A percentile compares a stretch with the other conserved stretches of the same genome.
Conservation (phyloP, 2,888 invertebrate species). For the Nebria brevicollis region DNA sequence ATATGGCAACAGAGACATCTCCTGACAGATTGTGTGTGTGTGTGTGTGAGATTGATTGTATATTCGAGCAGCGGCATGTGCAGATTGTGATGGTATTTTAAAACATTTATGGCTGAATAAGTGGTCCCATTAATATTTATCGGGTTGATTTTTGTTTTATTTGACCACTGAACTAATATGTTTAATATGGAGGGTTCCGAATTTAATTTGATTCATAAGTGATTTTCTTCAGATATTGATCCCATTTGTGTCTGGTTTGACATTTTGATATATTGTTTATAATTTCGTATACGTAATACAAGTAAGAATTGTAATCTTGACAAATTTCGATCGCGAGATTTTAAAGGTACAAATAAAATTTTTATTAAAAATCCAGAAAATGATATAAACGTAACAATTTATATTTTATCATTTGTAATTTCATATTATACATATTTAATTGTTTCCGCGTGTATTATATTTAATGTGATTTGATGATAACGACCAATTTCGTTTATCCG, state of each 20-base stretch:
- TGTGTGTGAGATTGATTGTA: constrained; percentile 5
- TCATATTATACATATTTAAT: too few relatives aligned
- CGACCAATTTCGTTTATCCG: neutral
- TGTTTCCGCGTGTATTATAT: neutral
- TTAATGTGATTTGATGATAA: neutral
- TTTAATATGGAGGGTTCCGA: neutral
- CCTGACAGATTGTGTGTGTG: constrained; percentile 12
- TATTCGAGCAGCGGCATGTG: constrained; percentile 13
- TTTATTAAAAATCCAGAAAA: too few relatives aligned
- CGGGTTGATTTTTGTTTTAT: constrained; percentile 25
- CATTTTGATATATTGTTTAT: neutral
- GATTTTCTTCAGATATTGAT: neutral
- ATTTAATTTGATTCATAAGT: neutral
- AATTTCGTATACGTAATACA: too few relatives aligned
- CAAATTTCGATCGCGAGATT: too few relatives aligned
- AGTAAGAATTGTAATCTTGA: too few relatives aligned
- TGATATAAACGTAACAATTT: too few relatives aligned
- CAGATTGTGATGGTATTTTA: constrained; percentile 42
- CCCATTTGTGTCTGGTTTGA: neutral
- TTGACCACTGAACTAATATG: neutral
- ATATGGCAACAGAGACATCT: constrained; percentile 8
- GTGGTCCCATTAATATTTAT: constrained; percentile 45
- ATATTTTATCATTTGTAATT: too few relatives aligned
- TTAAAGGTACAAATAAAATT: too few relatives aligned
- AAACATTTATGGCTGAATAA: constrained; percentile 40